Evolutionary conservation across 1,140 invertebrate species (phyloP).

Genomic region (Apocrypta bakeri): DNA sequence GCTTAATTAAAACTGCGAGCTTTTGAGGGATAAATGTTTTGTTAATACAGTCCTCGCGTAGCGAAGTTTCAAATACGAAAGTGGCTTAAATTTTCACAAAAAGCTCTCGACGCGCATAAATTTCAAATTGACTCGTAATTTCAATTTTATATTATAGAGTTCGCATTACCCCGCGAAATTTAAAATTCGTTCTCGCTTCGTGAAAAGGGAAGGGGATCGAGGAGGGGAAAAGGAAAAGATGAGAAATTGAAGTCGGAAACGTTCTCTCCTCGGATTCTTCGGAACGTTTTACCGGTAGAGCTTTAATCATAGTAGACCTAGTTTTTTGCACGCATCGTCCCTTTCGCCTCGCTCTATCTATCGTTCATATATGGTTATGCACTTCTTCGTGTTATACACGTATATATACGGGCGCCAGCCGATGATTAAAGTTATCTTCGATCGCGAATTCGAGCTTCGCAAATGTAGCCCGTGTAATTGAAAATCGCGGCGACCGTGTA

Average conservation of each 20-base stretch:
- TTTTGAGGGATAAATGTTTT: not conserved
- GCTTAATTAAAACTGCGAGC: not conserved
- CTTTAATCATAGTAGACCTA: slow-evolving; percentile 65
- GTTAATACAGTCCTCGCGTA: not conserved
- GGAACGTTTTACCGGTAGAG: slow-evolving; percentile 54
- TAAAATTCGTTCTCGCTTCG: too few species aligned
- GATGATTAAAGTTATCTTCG: slow-evolving; percentile 20
- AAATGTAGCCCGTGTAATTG: slow-evolving; percentile 9
- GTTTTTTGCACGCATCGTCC: slow-evolving; percentile 53
- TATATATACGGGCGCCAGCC: not conserved
- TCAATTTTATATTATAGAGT: too few species aligned
- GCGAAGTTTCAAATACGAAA: too few species aligned
- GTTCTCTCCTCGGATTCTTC: too few species aligned
- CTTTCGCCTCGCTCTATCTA: not conserved
- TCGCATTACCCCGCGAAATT: too few species aligned
- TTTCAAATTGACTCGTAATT: too few species aligned
- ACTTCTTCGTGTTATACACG: too few species aligned
- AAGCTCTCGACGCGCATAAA: not conserved
- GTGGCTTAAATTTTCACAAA: not conserved
- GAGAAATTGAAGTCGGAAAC: too few species aligned
- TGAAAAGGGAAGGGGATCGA: too few species aligned
- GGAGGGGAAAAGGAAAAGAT: too few species aligned
- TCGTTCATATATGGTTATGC: not conserved
- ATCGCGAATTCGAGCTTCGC: not conserved
- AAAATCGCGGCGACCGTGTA: slow-evolving; percentile 1